Evolutionary conservation across 1,140 invertebrate genomes (phyloP), one percentile per base, ranked within the genome.

Genomic region (Latrodectus geometricus): DNA sequence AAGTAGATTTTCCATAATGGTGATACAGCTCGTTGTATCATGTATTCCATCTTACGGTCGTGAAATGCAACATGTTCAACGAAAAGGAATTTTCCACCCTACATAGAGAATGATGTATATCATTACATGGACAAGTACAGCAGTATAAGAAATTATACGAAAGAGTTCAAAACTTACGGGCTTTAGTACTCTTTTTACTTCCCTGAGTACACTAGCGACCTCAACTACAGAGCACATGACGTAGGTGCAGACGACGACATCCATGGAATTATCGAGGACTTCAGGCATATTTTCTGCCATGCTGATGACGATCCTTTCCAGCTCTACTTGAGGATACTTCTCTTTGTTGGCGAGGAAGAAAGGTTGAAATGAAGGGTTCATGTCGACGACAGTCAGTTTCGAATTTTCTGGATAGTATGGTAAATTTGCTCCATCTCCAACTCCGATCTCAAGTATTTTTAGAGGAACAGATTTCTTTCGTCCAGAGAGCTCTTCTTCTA

Each of bases 211-310:
- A 72, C 88, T 72, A n/a, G 89, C 72, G 4, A 89, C 50, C 85
- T 90, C 87, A 15, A 66, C 23, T 12, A 91, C 90, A 21, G 89
- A 90, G 73, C 91, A 91, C 0, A 91, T 78, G 0, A 90, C 90
- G 11, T 90, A 83, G 23, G 91, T 90, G 66, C 89, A 90, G 5
- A 91, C 89, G 15, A 91, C 90, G 11, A 89, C 89, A 88, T 91
- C 91, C 75, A 90, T 87, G 48, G 88, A 90, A 82, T 88, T 77
- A 79, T 90, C 89, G 20, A 87, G 66, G 20, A 91, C 70, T 5
- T 88, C 87, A 17, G 77, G 76, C 90, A 91, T 90, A 65, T 91
- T 86, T 86, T 91, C 91, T 9, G 90, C 91, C 56, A 79, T 35
- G 17, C 17, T 35, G 4, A 17, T 15, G 21, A 88, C 56, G 3